Conservation (phyloP, 2,113 vertebrate species). For the Helogale parvula region DNA sequence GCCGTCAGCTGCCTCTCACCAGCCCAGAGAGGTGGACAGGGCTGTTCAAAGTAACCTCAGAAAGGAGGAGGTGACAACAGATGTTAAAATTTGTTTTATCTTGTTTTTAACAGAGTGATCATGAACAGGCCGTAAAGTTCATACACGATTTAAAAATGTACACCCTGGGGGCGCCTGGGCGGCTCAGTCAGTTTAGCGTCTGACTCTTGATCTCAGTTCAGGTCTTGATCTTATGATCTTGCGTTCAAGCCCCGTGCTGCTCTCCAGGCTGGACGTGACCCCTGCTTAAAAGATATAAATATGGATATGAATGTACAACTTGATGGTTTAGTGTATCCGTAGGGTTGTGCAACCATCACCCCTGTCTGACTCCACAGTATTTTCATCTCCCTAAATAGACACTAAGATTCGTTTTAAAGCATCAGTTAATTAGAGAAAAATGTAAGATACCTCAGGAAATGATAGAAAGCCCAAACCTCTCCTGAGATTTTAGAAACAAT, state of each 20-base stretch:
- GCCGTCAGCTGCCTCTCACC: neutral
- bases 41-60: neutral
- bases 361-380: neutral
- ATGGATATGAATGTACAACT: neutral
- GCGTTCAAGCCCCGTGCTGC: too few relatives aligned
- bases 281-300: too few relatives aligned
- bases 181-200: too few relatives aligned
- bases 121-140: neutral
- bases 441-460: neutral
- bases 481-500: constrained; percentile 37
- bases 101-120: neutral
- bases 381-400: neutral
- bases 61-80: neutral
- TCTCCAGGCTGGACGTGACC: too few relatives aligned
- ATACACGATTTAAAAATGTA: neutral
- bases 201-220: too few relatives aligned
- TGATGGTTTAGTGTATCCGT: neutral
- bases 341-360: neutral
- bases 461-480: neutral
- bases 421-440: neutral
- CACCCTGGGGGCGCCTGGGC: neutral
- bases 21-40: neutral
- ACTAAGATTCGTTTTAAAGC: constrained; percentile 21
- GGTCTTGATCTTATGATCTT: too few relatives aligned
- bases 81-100: constrained; percentile 6